phyloP scores from a whole-genome alignment of 2,797 vertebrate species.

The Rhinoraja longicauda region DNA sequence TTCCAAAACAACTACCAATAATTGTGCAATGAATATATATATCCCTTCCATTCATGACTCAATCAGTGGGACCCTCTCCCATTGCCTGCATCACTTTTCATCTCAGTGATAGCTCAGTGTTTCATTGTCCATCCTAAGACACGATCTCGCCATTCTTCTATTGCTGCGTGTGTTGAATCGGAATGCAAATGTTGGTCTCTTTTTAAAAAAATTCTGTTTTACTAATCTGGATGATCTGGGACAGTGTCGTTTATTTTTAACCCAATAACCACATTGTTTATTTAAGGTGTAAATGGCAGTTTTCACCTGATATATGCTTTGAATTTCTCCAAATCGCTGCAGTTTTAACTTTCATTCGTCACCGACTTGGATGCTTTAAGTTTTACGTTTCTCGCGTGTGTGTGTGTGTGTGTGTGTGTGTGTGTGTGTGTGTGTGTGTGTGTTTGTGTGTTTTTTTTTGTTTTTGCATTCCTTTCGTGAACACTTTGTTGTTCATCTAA shows the following conservation, averaged over 20 bases:
- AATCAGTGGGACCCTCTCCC: neutral
- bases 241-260: neutral
- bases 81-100: neutral
- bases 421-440: neutral
- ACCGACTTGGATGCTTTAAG: slow-evolving; percentile 24
- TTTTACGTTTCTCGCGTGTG: neutral
- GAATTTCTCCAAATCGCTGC: neutral
- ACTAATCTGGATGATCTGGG: neutral
- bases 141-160: neutral
- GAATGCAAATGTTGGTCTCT: neutral
- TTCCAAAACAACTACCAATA: too few relatives aligned
- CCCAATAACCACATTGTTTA: neutral
- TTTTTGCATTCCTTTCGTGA: slow-evolving; percentile 37
- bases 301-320: neutral
- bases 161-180: neutral
- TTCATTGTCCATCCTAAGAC: neutral
- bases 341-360: slow-evolving; percentile 27
- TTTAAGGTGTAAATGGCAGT: neutral
- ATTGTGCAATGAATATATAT: neutral
- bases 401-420: too few relatives aligned
- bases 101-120: neutral
- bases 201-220: neutral
- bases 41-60: neutral
- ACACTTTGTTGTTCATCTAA: slow-evolving; percentile 46
- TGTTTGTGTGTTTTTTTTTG: neutral